These are phyloP conservation scores for Ptychobarbus kaznakovi DNA, from an alignment of 2,797 vertebrate species.

Conservation along the genomic window DNA sequence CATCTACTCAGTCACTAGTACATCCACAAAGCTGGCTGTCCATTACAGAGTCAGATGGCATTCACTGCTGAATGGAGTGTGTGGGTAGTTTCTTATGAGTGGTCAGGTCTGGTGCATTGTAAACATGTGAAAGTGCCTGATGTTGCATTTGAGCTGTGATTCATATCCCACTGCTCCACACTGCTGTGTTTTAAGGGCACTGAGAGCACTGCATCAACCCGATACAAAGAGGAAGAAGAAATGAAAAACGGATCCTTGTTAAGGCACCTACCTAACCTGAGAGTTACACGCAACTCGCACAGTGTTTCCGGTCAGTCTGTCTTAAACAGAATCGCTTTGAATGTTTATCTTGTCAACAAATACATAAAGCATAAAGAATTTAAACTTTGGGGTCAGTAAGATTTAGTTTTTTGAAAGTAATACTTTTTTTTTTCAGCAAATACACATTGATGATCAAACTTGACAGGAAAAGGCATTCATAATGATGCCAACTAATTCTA, in stretches of 20 bases:
- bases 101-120: background rate
- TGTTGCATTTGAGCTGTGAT: background rate
- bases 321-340: background rate
- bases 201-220: constrained; percentile 28
- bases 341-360: background rate
- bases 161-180: background rate
- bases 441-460: background rate
- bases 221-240: constrained; percentile 49
- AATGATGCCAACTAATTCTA: background rate
- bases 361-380: background rate
- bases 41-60: background rate
- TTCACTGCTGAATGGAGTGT: background rate
- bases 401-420: background rate
- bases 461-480: background rate
- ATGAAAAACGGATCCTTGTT: constrained; percentile 49
- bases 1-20: background rate
- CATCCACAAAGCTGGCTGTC: background rate
- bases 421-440: background rate
- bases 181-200: constrained; percentile 22
- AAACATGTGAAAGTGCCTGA: constrained; percentile 1
- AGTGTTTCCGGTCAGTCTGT: background rate
- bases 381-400: background rate
- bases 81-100: background rate
- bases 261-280: constrained; percentile 25
- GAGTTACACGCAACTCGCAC: background rate